Conservation (phyloP, 2,113 vertebrate species). For the Cavia porcellus region DNA sequence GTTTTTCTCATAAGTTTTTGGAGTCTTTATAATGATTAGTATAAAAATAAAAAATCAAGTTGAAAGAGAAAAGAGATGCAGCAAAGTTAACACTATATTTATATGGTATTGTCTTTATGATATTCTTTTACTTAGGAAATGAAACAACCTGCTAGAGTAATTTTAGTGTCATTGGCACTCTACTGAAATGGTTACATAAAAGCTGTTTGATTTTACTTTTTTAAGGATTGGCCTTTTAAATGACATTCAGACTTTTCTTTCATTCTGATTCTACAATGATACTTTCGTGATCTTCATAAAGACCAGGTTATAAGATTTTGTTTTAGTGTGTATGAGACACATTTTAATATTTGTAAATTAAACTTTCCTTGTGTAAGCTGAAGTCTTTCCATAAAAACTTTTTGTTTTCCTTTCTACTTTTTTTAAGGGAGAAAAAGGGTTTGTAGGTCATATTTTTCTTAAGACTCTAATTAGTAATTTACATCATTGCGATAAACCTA, state of each 20-base stretch:
- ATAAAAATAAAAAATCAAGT: not conserved
- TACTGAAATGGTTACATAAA: not conserved
- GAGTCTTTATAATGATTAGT: not conserved
- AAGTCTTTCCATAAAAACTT: not conserved
- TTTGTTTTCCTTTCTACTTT: not conserved
- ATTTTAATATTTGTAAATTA: not conserved
- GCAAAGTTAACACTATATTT: not conserved
- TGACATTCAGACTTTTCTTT: not conserved
- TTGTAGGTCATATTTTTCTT: not conserved
- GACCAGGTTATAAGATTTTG: not conserved
- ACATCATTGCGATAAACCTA: not conserved
- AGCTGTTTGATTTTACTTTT: not conserved
- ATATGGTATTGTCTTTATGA: not conserved
- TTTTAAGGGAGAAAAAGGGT: not conserved
- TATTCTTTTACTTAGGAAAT: not conserved
- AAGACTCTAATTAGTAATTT: not conserved
- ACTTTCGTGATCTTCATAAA: slow-evolving; percentile 6
- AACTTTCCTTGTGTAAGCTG: not conserved
- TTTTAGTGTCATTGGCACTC: not conserved
- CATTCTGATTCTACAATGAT: not conserved
- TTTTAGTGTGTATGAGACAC: slow-evolving; percentile 18
- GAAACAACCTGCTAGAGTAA: not conserved
- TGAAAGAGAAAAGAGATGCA: not conserved
- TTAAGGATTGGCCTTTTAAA: not conserved
- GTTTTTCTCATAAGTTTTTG: not conserved